Evolutionary conservation across 1,140 invertebrate species (phyloP).

Genomic region (Drosophila novamexicana): DNA sequence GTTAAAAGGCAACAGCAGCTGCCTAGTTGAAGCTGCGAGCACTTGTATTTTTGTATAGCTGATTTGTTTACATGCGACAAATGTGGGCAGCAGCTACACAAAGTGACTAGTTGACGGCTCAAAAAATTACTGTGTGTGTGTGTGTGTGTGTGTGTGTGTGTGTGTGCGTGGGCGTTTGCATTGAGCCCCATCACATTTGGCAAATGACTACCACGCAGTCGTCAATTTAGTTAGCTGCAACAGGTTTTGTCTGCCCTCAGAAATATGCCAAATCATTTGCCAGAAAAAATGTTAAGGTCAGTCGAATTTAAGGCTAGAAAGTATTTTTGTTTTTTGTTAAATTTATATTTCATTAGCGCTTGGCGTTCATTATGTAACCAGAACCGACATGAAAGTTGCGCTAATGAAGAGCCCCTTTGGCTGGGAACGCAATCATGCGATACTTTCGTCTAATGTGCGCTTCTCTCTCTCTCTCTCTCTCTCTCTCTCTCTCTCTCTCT

Average conservation of each 20-base stretch:
- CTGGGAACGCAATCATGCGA: constrained; percentile 28
- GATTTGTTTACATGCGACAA: constrained; percentile 47
- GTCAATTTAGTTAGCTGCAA: constrained; percentile 16
- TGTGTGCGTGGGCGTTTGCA: constrained; percentile 12
- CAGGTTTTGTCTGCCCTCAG: constrained; percentile 21
- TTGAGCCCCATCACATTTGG: constrained; percentile 37
- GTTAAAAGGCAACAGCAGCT: constrained; percentile 21
- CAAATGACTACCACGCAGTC: constrained; percentile 36
- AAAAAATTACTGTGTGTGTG: constrained; percentile 1
- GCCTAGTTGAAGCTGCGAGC: constrained; percentile 4
- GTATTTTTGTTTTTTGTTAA: constrained; percentile 57
- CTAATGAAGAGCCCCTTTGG: constrained; percentile 65
- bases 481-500: not conserved
- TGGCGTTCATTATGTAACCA: constrained; percentile 70
- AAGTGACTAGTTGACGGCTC: constrained; percentile 19
- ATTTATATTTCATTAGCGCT: constrained; percentile 27
- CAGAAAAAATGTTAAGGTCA: constrained; percentile 52
- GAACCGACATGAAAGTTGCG: constrained; percentile 65
- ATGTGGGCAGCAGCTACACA: constrained; percentile 39
- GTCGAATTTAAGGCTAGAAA: constrained; percentile 56
- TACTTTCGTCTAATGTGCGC: constrained; percentile 37
- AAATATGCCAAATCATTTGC: constrained; percentile 63
- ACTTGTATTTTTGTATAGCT: constrained; percentile 34
- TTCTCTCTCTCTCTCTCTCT: not conserved
- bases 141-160: constrained; percentile 15